Evolutionary conservation across 2,113 vertebrate species (phyloP).

Genomic region (Trogon surrucura): DNA sequence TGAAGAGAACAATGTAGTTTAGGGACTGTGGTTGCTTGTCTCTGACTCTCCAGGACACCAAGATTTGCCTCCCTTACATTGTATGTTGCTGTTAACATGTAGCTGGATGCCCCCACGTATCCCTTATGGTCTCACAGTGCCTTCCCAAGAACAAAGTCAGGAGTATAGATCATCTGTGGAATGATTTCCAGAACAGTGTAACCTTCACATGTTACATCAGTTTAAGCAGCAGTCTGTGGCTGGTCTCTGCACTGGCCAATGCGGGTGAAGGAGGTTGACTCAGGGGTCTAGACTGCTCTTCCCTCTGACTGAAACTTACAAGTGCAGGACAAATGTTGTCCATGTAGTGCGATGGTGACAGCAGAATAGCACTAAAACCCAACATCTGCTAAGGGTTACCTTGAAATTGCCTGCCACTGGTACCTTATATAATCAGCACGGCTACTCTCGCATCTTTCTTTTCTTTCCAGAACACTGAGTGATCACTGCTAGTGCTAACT

Average conservation of each 20-base stretch:
- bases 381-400: neutral
- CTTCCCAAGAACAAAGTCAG: neutral
- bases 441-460: neutral
- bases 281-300: neutral
- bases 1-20: neutral
- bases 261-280: neutral
- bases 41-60: neutral
- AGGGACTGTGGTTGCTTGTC: neutral
- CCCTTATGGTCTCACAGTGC: neutral
- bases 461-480: neutral
- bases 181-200: neutral
- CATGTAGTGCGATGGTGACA: neutral
- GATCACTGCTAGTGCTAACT: neutral
- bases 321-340: neutral
- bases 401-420: neutral
- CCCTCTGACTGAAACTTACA: neutral
- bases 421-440: neutral
- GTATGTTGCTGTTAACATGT: neutral
- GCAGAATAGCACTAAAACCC: neutral
- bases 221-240: neutral
- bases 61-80: neutral
- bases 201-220: neutral
- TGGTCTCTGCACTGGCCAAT: neutral
- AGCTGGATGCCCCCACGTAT: neutral
- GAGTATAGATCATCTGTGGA: neutral